phyloP scores from a whole-genome alignment of 2,797 vertebrate species.

The Cirrhinus mrigala region DNA sequence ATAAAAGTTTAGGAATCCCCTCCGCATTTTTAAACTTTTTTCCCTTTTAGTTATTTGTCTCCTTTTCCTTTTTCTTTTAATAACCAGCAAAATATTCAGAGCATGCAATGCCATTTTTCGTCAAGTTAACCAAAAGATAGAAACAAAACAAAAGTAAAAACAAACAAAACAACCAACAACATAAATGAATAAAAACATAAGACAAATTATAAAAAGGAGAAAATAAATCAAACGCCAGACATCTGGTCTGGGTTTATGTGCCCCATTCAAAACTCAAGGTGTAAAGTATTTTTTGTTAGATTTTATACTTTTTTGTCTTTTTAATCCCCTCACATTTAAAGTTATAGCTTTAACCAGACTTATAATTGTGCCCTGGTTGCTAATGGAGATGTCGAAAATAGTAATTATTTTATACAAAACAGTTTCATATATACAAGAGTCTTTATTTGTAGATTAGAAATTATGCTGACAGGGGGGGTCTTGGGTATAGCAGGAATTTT shows the following conservation, averaged over 20 bases:
- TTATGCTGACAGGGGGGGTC: conserved; percentile 73
- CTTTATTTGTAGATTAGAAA: conserved; percentile 87
- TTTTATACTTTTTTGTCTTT: conserved; percentile 72
- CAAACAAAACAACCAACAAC: conserved; percentile 81
- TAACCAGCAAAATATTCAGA: conserved; percentile 90
- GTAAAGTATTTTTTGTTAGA: conserved; percentile 76
- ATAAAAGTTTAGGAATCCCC: conserved; percentile 82
- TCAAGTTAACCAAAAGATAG: conserved; percentile 82
- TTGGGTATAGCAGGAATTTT: conserved; percentile 65
- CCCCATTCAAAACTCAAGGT: conserved; percentile 74
- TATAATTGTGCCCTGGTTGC: conserved; percentile 93
- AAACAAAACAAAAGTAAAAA: conserved; percentile 79
- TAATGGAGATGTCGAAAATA: conserved; percentile 98
- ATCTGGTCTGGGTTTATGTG: conserved; percentile 73
- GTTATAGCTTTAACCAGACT: conserved; percentile 85
- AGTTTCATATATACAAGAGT: conserved; percentile 94
- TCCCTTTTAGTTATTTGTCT: conserved; percentile 77
- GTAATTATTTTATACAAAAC: conserved; percentile 99
- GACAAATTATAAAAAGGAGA: conserved; percentile 73
- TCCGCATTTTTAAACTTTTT: conserved; percentile 76
- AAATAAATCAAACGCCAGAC: conserved; percentile 65
- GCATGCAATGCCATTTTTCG: conserved; percentile 91
- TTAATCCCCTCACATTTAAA: conserved; percentile 81
- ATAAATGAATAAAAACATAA: conserved; percentile 72
- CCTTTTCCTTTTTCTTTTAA: conserved; percentile 80